Evolutionary conservation across 2,113 vertebrate species (phyloP).

Genomic region (Panthera uncia): DNA sequence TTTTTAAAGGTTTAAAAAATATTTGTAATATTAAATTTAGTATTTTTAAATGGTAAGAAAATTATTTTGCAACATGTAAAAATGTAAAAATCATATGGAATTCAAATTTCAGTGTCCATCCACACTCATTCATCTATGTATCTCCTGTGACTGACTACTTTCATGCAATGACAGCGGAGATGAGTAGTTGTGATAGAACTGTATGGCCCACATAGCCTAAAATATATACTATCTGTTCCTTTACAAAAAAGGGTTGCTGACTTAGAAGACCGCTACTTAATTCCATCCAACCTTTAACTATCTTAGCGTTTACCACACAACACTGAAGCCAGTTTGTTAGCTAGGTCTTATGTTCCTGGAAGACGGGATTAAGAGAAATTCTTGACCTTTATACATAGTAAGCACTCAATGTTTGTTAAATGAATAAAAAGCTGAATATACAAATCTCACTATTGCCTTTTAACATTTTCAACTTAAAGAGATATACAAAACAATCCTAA

Average conservation of each 20-base stretch:
- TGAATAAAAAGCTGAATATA: background rate
- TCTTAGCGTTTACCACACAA: background rate
- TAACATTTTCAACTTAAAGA: conserved; percentile 19
- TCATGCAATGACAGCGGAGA: background rate
- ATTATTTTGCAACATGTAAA: background rate
- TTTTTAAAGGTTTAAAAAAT: background rate
- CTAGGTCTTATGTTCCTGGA: background rate
- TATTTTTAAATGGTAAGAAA: background rate
- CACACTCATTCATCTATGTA: background rate
- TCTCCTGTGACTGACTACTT: background rate
- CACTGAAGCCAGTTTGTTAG: background rate
- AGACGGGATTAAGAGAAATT: background rate
- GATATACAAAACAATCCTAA: background rate
- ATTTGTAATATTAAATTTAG: background rate
- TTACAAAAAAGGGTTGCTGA: background rate
- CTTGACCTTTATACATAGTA: background rate
- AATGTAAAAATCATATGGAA: background rate
- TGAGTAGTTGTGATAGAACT: background rate
- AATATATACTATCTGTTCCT: background rate
- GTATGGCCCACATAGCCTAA: background rate
- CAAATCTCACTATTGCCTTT: background rate
- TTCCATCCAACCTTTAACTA: background rate
- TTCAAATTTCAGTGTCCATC: background rate
- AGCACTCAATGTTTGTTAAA: background rate
- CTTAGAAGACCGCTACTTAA: background rate